Evolutionary conservation across 2,888 invertebrate genomes (phyloP).

Genomic region (Andrena haemorrhoa): DNA sequence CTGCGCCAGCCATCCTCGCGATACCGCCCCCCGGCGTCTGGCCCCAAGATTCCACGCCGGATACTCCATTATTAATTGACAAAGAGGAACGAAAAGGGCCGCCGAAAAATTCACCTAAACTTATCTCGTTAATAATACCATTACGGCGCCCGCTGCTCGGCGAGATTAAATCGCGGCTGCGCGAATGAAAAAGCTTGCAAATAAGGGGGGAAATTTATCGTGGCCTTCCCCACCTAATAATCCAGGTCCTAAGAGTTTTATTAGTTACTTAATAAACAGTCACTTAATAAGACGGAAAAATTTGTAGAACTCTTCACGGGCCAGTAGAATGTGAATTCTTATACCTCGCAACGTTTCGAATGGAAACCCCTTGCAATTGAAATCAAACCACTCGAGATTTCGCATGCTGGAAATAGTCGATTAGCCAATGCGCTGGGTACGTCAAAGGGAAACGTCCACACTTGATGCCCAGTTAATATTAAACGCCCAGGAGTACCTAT

Average conservation of each 20-base stretch:
- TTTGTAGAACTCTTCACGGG: neutral
- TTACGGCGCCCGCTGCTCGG: slow-evolving; percentile 32
- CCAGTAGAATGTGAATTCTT: too few species aligned
- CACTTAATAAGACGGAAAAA: neutral
- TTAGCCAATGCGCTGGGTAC: neutral
- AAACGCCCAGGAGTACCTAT: neutral
- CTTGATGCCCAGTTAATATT: neutral
- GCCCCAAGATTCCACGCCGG: slow-evolving; percentile 17
- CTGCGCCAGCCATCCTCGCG: slow-evolving; percentile 25
- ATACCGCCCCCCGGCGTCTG: slow-evolving; percentile 20
- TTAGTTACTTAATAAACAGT: slow-evolving; percentile 1
- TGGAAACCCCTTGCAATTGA: too few species aligned
- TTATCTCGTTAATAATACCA: slow-evolving; percentile 69
- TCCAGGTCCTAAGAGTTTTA: slow-evolving; percentile 15
- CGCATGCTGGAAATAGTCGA: neutral
- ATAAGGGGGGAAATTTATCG: slow-evolving; percentile 42
- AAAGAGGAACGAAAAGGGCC: slow-evolving; percentile 37
- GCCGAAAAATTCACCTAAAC: slow-evolving; percentile 63
- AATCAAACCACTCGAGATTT: too few species aligned
- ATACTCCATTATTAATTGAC: slow-evolving; percentile 69
- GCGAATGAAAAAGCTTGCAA: slow-evolving; percentile 25
- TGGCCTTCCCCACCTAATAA: neutral
- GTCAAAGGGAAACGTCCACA: neutral
- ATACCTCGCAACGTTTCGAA: too few species aligned
- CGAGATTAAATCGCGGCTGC: slow-evolving; percentile 42